These are phyloP conservation scores for Agrotis segetum DNA, from an alignment of 2,888 invertebrate species.

Conservation along the genomic window DNA sequence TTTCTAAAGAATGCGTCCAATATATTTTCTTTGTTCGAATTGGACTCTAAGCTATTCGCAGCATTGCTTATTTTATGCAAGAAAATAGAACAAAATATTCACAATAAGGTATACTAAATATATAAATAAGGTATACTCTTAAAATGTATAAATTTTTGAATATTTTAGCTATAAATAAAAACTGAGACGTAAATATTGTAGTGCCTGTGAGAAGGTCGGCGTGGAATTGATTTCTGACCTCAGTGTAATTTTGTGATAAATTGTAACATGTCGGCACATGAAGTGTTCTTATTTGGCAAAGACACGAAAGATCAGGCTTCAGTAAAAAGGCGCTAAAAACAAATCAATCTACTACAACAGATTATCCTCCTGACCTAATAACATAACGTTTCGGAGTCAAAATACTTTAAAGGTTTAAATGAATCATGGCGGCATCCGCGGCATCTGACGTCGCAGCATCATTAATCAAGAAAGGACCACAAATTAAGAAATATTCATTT, in stretches of 20 bases:
- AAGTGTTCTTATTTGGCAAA: too few relatives aligned
- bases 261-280: slow-evolving; percentile 9
- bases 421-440: slow-evolving; percentile 62
- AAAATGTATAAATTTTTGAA: slow-evolving; percentile 20
- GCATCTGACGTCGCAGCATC: slow-evolving; percentile 54
- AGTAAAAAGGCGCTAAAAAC: neutral
- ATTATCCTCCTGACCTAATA: slow-evolving; percentile 38
- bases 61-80: slow-evolving; percentile 16
- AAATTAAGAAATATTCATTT: slow-evolving; percentile 61
- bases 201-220: slow-evolving; percentile 44
- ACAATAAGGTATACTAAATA: too few relatives aligned
- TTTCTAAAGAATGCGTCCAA: slow-evolving; percentile 11
- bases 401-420: slow-evolving; percentile 54
- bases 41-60: neutral
- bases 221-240: slow-evolving; percentile 46
- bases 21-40: slow-evolving; percentile 22
- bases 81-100: slow-evolving; percentile 1
- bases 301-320: too few relatives aligned
- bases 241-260: slow-evolving; percentile 18
- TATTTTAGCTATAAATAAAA: slow-evolving; percentile 42
- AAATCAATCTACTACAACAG: neutral
- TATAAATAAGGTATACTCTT: neutral
- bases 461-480: slow-evolving; percentile 66
- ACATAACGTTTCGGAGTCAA: neutral
- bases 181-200: slow-evolving; percentile 48